A percentile compares a stretch with the other conserved stretches of the same genome.
Conservation (phyloP, 2,797 vertebrate genomes). For the Gymnothorax javanicus region DNA sequence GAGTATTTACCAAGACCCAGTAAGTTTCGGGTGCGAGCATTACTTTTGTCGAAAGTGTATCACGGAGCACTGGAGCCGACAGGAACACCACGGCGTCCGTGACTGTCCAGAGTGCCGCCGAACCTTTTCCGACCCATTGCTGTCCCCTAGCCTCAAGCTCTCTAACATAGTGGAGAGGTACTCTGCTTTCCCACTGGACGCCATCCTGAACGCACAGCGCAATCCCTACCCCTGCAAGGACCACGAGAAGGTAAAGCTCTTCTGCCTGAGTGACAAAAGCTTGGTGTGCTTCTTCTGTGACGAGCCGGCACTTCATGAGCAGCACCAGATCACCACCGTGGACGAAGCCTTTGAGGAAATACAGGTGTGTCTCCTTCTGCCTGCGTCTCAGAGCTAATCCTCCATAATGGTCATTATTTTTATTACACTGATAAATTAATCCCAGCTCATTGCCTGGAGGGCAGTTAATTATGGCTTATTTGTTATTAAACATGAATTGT, state of each 20-base stretch:
- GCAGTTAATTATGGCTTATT: neutral
- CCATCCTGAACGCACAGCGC: slow-evolving; percentile 89
- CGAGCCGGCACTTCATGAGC: slow-evolving; percentile 90
- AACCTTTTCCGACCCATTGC: slow-evolving; percentile 86
- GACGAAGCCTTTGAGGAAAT: slow-evolving; percentile 96
- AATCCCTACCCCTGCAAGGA: slow-evolving; percentile 91
- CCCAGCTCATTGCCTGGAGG: neutral
- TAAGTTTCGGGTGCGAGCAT: slow-evolving; percentile 96
- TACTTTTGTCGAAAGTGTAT: slow-evolving; percentile 98
- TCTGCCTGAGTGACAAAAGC: slow-evolving; percentile 92
- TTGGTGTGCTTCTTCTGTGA: slow-evolving; percentile 98
- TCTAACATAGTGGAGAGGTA: slow-evolving; percentile 98
- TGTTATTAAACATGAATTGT: neutral
- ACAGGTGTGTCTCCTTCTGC: slow-evolving; percentile 74
- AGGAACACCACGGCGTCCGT: slow-evolving; percentile 83
- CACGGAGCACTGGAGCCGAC: slow-evolving; percentile 95
- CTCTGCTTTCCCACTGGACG: slow-evolving; percentile 92
- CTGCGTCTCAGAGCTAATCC: neutral
- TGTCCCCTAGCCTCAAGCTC: slow-evolving; percentile 94
- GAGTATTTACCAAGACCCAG: slow-evolving; percentile 97
- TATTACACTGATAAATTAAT: neutral
- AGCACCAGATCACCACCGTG: slow-evolving; percentile 94
- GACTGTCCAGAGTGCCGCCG: slow-evolving; percentile 97
- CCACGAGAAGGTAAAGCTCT: slow-evolving; percentile 97
- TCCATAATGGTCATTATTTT: neutral